Percentiles rank a stretch among this genome's conserved stretches.
Evolutionary conservation across 1,140 invertebrate genomes (phyloP).

Genomic region (Drosophila malerkotliana): DNA sequence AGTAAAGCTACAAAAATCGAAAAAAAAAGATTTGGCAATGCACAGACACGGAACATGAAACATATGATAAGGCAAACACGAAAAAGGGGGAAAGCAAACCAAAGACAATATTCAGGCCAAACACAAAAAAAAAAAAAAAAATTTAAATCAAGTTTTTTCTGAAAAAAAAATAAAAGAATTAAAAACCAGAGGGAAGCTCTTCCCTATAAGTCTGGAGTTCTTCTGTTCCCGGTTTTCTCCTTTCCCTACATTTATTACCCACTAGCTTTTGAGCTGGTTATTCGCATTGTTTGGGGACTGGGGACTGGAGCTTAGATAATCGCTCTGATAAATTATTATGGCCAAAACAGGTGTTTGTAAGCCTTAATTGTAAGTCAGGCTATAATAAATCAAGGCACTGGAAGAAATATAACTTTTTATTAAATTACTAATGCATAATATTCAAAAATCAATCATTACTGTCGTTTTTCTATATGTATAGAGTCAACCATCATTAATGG

Average conservation of each 20-base stretch:
- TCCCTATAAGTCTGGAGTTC: slow-evolving; percentile 12
- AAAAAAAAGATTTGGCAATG: slow-evolving; percentile 64
- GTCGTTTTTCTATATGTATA: neutral
- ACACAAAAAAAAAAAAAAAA: slow-evolving; percentile 12
- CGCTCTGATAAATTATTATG: slow-evolving; percentile 21
- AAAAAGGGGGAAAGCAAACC: slow-evolving; percentile 23
- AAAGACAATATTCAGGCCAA: slow-evolving; percentile 11
- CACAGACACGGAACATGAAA: slow-evolving; percentile 54
- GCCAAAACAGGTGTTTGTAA: slow-evolving; percentile 20
- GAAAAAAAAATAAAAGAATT: slow-evolving; percentile 15
- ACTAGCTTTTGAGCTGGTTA: neutral
- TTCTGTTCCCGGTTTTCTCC: slow-evolving; percentile 8
- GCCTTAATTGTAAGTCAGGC: too few species aligned
- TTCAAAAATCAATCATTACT: neutral
- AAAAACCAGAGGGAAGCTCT: slow-evolving; percentile 12
- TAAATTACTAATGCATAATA: neutral
- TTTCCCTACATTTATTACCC: slow-evolving; percentile 10
- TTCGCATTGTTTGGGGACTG: neutral
- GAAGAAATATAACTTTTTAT: too few species aligned
- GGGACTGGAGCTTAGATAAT: slow-evolving; percentile 7
- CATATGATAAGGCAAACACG: slow-evolving; percentile 67
- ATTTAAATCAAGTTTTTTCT: slow-evolving; percentile 56
- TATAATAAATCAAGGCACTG: too few species aligned
- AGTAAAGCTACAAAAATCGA: slow-evolving; percentile 27
- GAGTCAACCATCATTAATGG: slow-evolving; percentile 12